Conservation (phyloP, 2,113 vertebrate species). For the Danionella cerebrum region DNA sequence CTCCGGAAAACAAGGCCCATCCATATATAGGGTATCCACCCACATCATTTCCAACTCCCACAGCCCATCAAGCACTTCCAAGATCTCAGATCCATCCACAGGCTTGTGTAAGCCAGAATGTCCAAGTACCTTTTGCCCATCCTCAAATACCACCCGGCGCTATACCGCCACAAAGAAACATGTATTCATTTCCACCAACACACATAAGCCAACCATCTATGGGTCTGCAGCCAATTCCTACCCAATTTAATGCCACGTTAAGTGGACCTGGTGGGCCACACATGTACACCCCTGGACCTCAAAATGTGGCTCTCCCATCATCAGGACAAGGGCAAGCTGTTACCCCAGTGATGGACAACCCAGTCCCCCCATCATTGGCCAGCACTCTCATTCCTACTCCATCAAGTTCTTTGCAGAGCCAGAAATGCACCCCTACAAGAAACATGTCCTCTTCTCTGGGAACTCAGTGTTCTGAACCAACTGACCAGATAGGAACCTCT, state of each 20-base stretch:
- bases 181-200: constrained; percentile 4
- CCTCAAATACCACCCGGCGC: constrained; percentile 5
- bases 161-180: not conserved
- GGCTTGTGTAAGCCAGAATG: constrained; percentile 14
- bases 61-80: constrained; percentile 1
- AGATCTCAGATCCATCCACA: constrained; percentile 11
- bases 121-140: not conserved
- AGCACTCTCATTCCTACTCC: constrained; percentile 24
- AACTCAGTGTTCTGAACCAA: not conserved
- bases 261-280: not conserved
- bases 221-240: not conserved
- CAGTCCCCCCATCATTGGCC: constrained; percentile 20
- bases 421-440: not conserved
- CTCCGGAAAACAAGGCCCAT: constrained; percentile 38
- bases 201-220: not conserved
- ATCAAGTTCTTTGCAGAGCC: not conserved
- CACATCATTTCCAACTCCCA: constrained; percentile 43
- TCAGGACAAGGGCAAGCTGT: not conserved
- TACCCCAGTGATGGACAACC: constrained; percentile 27
- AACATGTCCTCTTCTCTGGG: not conserved
- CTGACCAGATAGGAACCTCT: not conserved
- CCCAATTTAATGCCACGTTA: constrained; percentile 21
- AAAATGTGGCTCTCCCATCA: not conserved
- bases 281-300: not conserved
- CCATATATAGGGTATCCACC: constrained; percentile 62